These are phyloP conservation scores for Tribolium freemani DNA, from an alignment of 2,888 invertebrate genomes.

Conservation along the genomic window DNA sequence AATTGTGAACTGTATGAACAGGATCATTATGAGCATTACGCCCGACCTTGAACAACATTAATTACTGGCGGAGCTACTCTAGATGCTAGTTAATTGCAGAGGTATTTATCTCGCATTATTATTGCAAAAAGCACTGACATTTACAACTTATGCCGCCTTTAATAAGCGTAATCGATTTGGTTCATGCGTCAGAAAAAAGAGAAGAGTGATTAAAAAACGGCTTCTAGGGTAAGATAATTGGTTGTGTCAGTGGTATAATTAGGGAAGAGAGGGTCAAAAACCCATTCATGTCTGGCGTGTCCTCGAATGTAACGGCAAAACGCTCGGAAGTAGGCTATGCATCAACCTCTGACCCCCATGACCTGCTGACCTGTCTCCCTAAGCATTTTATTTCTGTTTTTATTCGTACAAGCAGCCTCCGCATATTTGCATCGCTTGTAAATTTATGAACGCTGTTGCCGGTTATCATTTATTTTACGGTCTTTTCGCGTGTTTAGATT, in stretches of 20 bases:
- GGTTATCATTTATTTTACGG: slow-evolving; percentile 38
- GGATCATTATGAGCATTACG: slow-evolving; percentile 21
- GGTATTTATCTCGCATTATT: slow-evolving; percentile 41
- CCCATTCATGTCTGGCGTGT: slow-evolving; percentile 16
- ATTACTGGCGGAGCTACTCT: slow-evolving; percentile 33
- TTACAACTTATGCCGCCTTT: neutral
- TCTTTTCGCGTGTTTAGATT: slow-evolving; percentile 18
- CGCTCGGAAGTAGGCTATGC: slow-evolving; percentile 42
- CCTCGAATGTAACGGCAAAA: slow-evolving; percentile 28
- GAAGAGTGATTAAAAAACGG: slow-evolving; percentile 2
- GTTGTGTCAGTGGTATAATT: slow-evolving; percentile 2
- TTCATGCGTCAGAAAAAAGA: neutral
- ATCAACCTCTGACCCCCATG: slow-evolving; percentile 36
- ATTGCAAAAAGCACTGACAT: slow-evolving; percentile 20
- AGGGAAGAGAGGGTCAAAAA: slow-evolving; percentile 15
- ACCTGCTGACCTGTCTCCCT: slow-evolving; percentile 37
- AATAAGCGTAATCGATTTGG: neutral
- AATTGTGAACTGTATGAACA: neutral
- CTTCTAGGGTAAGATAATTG: slow-evolving; percentile 10
- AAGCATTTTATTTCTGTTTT: slow-evolving; percentile 23
- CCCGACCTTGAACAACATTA: slow-evolving; percentile 25
- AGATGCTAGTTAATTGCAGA: slow-evolving; percentile 45
- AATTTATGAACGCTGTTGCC: slow-evolving; percentile 25
- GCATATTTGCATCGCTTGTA: slow-evolving; percentile 35
- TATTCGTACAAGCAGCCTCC: slow-evolving; percentile 28